Percentiles rank a stretch among this genome's conserved stretches.
Conservation (phyloP, 2,888 invertebrate species). For the Endomychus coccineus region DNA sequence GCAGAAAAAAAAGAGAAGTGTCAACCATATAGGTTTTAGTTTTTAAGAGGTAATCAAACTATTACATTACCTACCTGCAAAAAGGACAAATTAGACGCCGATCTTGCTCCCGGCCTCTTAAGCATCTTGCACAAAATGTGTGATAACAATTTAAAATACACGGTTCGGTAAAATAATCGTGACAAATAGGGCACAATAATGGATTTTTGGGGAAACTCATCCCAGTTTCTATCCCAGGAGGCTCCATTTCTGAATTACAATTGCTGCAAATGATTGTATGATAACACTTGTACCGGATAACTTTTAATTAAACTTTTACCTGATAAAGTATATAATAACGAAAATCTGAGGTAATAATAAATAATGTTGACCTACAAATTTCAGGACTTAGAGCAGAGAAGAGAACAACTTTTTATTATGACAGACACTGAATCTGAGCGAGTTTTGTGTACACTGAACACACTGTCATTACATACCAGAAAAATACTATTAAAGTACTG, state of each 20-base stretch:
- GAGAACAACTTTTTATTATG: no score
- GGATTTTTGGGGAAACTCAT: slow-evolving; percentile 50
- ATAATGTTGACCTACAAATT: no score
- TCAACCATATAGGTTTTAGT: neutral
- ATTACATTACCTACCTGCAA: slow-evolving; percentile 59
- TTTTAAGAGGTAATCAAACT: neutral
- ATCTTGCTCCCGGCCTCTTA: slow-evolving; percentile 55
- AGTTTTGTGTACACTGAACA: no score
- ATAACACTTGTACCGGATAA: slow-evolving; percentile 16
- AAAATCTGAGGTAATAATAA: no score
- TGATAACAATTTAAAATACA: slow-evolving; percentile 63
- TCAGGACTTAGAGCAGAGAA: no score
- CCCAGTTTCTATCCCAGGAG: slow-evolving; percentile 36
- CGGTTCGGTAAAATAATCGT: slow-evolving; percentile 61
- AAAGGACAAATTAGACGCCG: slow-evolving; percentile 57
- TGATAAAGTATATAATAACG: slow-evolving; percentile 33
- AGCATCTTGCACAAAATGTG: slow-evolving; percentile 61
- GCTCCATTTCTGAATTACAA: slow-evolving; percentile 37
- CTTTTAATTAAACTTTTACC: slow-evolving; percentile 19
- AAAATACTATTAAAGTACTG: no score
- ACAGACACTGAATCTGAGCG: no score
- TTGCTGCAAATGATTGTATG: slow-evolving; percentile 17
- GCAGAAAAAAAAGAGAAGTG: neutral
- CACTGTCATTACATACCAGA: no score
- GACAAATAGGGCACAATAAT: slow-evolving; percentile 58